phyloP scores from a whole-genome alignment of 2,113 vertebrate genomes.

The Lepus americanus region DNA sequence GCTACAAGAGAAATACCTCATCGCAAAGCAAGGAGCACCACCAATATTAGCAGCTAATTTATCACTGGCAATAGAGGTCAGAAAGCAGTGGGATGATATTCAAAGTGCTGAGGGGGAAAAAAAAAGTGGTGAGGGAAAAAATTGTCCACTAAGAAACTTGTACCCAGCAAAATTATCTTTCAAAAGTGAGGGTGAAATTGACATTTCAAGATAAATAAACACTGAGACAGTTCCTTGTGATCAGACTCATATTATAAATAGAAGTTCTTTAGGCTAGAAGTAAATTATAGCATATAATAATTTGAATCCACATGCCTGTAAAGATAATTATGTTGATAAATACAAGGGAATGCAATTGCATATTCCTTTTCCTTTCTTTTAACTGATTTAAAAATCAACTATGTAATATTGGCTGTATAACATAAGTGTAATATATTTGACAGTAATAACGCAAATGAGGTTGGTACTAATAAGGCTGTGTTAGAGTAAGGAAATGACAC shows the following conservation, averaged over 20 bases:
- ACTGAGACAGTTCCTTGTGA: neutral
- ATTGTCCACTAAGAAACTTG: too few relatives aligned
- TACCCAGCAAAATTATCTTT: too few relatives aligned
- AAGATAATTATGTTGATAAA: constrained; percentile 21
- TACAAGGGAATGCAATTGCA: neutral
- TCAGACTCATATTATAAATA: neutral
- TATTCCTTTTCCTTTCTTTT: neutral
- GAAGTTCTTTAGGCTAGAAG: neutral
- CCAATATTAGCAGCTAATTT: neutral
- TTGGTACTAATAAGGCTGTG: neutral
- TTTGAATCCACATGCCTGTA: neutral
- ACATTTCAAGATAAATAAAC: constrained; percentile 13
- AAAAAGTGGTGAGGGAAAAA: too few relatives aligned
- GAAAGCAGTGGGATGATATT: neutral
- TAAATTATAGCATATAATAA: neutral
- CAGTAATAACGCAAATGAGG: neutral
- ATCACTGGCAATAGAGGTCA: neutral
- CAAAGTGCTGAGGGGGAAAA: neutral
- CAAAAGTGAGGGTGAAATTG: neutral
- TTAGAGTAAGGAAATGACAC: neutral
- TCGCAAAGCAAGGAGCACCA: neutral
- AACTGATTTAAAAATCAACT: neutral
- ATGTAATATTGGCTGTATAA: neutral
- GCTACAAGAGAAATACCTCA: neutral
- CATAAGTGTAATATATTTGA: neutral